phyloP scores from a whole-genome alignment of 1,140 invertebrate species.

The Conus betulinus region DNA sequence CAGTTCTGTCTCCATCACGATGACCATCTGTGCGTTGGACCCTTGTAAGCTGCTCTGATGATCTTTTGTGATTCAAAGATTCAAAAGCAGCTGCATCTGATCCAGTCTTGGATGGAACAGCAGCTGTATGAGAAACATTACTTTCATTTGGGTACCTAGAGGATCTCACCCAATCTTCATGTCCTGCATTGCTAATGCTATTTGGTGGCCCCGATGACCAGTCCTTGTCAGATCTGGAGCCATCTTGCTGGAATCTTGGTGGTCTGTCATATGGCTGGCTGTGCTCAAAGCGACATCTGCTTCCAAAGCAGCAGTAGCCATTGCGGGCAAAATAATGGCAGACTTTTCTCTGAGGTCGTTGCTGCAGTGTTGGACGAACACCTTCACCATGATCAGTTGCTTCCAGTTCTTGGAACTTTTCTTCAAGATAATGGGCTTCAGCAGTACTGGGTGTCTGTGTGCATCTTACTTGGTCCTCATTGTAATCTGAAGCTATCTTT shows the following conservation, averaged over 20 bases:
- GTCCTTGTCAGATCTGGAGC: background rate
- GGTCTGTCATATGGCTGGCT: background rate
- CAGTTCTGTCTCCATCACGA: background rate
- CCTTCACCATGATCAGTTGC: background rate
- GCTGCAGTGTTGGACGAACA: background rate
- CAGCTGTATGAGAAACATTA: background rate
- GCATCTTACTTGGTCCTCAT: background rate
- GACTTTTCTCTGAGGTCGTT: background rate
- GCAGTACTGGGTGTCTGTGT: background rate
- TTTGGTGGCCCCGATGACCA: constrained; percentile 13
- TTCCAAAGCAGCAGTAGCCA: constrained; percentile 58
- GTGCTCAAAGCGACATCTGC: constrained; percentile 56
- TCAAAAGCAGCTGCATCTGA: background rate
- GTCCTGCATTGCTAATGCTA: background rate
- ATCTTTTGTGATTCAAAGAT: no score
- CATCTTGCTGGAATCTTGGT: constrained; percentile 20
- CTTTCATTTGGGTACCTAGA: background rate
- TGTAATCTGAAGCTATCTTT: background rate
- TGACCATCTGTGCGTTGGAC: background rate
- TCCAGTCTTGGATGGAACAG: background rate
- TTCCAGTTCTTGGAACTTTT: background rate
- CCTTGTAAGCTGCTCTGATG: background rate
- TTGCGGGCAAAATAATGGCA: constrained; percentile 38
- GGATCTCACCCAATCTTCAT: background rate
- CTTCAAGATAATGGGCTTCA: background rate